Evolutionary conservation across 2,113 vertebrate species (phyloP).

Genomic region (Melanocharis versteri): DNA sequence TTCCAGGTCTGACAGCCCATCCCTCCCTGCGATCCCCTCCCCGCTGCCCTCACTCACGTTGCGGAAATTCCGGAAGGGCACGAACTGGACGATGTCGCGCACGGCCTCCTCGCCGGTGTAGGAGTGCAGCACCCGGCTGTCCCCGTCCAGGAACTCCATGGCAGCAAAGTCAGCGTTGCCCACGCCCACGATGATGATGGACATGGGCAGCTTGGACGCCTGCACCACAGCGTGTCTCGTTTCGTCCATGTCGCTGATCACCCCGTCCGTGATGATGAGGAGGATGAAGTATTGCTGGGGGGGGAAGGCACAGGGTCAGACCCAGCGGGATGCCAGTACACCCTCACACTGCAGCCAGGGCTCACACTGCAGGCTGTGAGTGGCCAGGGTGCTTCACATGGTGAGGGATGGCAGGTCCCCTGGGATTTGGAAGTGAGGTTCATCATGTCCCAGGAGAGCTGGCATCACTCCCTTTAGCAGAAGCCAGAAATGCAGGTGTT

Average conservation of each 20-base stretch:
- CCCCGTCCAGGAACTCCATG: constrained; percentile 97
- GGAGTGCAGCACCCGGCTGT: constrained; percentile 86
- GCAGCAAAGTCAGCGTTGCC: constrained; percentile 95
- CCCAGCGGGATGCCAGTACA: rapidly evolving
- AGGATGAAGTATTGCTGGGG: constrained; percentile 96
- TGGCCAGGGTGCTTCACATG: rapidly evolving
- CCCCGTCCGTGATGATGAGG: constrained; percentile 95
- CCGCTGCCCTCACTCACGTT: constrained; percentile 77
- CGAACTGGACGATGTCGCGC: constrained; percentile 95
- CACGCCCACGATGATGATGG: constrained; percentile 96
- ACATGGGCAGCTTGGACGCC: constrained; percentile 96
- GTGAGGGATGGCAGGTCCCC: rapidly evolving
- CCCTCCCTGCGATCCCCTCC: not conserved
- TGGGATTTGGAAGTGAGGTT: not conserved
- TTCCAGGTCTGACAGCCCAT: not conserved
- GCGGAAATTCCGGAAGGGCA: constrained; percentile 96
- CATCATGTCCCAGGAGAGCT: not conserved
- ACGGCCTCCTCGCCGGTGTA: constrained; percentile 89
- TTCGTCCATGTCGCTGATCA: constrained; percentile 99
- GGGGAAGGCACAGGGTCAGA: not conserved
- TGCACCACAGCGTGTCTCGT: constrained; percentile 90
- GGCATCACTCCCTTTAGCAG: not conserved
- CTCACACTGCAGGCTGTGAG: rapidly evolving
- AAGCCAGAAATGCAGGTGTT: not conserved
- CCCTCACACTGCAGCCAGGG: not conserved